Conservation (phyloP, 2,797 vertebrate genomes). For the Amniataba percoides region DNA sequence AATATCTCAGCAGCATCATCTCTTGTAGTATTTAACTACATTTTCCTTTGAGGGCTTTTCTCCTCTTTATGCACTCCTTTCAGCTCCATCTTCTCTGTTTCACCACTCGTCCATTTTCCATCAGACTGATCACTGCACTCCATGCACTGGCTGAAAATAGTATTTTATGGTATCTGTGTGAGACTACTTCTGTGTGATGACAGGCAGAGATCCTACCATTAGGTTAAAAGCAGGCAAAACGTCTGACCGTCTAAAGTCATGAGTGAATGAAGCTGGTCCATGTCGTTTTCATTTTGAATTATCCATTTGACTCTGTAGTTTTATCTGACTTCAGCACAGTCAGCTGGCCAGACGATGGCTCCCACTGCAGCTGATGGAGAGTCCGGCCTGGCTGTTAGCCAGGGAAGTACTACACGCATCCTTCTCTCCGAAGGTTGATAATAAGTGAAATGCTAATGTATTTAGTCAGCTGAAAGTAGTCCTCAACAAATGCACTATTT, state of each 20-base stretch:
- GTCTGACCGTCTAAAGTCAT: neutral
- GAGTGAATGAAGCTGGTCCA: neutral
- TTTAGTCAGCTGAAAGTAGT: neutral
- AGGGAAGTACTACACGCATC: too few relatives aligned
- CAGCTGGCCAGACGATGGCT: neutral
- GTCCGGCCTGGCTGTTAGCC: too few relatives aligned
- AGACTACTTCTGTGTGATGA: neutral
- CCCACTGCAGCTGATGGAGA: neutral
- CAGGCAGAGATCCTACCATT: neutral
- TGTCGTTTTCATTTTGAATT: neutral
- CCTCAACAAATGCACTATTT: neutral
- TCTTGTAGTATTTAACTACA: neutral
- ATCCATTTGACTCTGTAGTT: neutral
- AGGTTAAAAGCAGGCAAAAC: neutral
- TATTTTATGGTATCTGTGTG: neutral
- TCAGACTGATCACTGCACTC: neutral
- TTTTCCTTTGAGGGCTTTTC: neutral
- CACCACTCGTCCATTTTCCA: neutral
- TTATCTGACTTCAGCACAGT: neutral
- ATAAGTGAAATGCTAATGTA: neutral
- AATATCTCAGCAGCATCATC: neutral
- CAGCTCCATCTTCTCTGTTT: neutral
- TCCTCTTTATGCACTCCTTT: neutral
- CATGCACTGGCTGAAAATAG: neutral
- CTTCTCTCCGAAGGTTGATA: too few relatives aligned